These are phyloP conservation scores for Cichlasoma orientale DNA, from an alignment of 2,797 vertebrate genomes.

Conservation along the genomic window DNA sequence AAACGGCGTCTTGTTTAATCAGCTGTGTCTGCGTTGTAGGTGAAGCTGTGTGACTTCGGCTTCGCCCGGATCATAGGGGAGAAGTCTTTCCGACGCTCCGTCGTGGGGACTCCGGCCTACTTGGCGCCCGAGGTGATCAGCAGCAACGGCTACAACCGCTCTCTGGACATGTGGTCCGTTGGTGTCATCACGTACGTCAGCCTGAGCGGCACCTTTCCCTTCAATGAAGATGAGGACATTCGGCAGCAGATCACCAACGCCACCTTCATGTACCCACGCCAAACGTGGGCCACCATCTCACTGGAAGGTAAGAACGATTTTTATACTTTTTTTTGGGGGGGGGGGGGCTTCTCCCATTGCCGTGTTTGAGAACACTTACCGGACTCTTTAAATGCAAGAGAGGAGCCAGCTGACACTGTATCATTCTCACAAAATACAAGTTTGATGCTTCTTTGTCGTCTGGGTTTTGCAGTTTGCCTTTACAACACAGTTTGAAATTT, in stretches of 20 bases:
- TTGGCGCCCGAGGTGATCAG: constrained; percentile 83
- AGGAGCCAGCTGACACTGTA: too few species aligned
- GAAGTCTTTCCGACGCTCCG: constrained; percentile 82
- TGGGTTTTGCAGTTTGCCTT: not conserved
- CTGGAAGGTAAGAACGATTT: constrained; percentile 53
- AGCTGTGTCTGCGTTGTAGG: constrained; percentile 35
- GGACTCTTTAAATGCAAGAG: too few species aligned
- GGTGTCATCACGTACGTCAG: constrained; percentile 83
- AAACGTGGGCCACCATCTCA: constrained; percentile 78
- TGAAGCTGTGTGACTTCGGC: constrained; percentile 85
- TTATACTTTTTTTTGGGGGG: not conserved
- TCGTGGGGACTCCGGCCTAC: constrained; percentile 84
- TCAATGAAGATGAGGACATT: constrained; percentile 85
- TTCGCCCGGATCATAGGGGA: constrained; percentile 85
- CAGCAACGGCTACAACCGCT: constrained; percentile 81
- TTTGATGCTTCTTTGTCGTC: not conserved
- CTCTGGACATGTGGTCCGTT: constrained; percentile 85
- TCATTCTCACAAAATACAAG: too few species aligned
- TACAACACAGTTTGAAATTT: not conserved
- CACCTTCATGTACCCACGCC: constrained; percentile 82
- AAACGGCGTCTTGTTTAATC: accelerated
- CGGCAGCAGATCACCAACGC: constrained; percentile 83
- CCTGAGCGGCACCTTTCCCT: constrained; percentile 83
- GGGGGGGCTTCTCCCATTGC: not conserved
- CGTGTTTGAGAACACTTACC: not conserved